Evolutionary conservation across 2,797 vertebrate genomes (phyloP).

Genomic region (Eupleurogrammus muticus): DNA sequence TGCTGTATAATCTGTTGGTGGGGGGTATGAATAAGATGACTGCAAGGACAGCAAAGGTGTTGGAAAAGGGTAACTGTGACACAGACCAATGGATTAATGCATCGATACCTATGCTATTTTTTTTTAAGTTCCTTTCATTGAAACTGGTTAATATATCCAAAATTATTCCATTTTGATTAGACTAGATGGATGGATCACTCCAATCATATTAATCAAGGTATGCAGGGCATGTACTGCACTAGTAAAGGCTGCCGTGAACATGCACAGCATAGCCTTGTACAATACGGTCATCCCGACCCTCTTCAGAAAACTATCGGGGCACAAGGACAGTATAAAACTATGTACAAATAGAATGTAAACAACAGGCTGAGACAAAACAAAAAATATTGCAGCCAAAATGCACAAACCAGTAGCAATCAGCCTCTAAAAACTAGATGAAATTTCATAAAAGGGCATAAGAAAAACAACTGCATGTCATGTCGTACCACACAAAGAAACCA

Average conservation of each 20-base stretch:
- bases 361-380: not conserved
- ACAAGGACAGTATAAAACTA: not conserved
- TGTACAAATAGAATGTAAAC: not conserved
- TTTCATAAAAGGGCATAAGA: not conserved
- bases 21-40: conserved; percentile 67
- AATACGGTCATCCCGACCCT: not conserved
- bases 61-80: conserved; percentile 68
- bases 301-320: too few relatives aligned
- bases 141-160: not conserved
- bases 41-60: conserved; percentile 64
- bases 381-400: not conserved
- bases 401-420: not conserved
- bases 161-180: not conserved
- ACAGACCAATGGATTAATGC: conserved; percentile 41
- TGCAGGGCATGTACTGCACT: not conserved
- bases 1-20: conserved; percentile 69
- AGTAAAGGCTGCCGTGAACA: not conserved
- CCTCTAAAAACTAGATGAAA: not conserved
- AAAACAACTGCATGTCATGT: not conserved
- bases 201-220: not conserved
- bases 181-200: not conserved
- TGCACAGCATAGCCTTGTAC: too few relatives aligned
- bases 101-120: conserved; percentile 22
- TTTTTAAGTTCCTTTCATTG: conserved; percentile 1
- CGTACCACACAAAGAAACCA: not conserved